Conservation (phyloP, 2,888 invertebrate species). For the Steinernema carpocapsae region DNA sequence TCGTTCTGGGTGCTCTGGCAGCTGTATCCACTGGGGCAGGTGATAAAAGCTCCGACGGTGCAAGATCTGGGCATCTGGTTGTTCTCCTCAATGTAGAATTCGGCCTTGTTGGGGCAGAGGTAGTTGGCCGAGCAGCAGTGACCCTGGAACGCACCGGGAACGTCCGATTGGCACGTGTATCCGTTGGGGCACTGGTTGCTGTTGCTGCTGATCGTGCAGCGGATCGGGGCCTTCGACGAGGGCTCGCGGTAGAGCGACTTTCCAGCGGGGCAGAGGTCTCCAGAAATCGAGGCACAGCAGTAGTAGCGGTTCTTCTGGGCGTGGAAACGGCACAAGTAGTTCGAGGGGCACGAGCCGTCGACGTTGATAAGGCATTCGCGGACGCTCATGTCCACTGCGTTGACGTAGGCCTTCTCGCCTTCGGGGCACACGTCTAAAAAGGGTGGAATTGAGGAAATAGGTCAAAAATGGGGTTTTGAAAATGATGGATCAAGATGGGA, state of each 20-base stretch:
- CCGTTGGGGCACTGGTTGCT: slow-evolving; percentile 58
- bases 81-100: slow-evolving; percentile 55
- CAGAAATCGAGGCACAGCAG: slow-evolving; percentile 56
- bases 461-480: too few relatives aligned
- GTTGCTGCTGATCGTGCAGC: slow-evolving; percentile 55
- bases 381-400: slow-evolving; percentile 57
- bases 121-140: slow-evolving; percentile 57
- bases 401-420: slow-evolving; percentile 63
- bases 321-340: slow-evolving; percentile 60
- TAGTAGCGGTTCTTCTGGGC: slow-evolving; percentile 55
- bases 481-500: too few relatives aligned
- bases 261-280: slow-evolving; percentile 55
- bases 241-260: slow-evolving; percentile 52
- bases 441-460: too few relatives aligned
- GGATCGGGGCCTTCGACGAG: slow-evolving; percentile 52
- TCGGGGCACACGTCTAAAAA: slow-evolving; percentile 60
- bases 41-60: slow-evolving; percentile 55
- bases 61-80: slow-evolving; percentile 57
- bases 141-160: slow-evolving; percentile 58
- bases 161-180: slow-evolving; percentile 52
- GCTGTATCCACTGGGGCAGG: slow-evolving; percentile 54
- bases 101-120: slow-evolving; percentile 57
- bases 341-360: slow-evolving; percentile 54
- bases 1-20: slow-evolving; percentile 50
- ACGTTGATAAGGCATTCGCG: slow-evolving; percentile 59